A percentile compares a stretch with the other conserved stretches of the same genome.
These are phyloP conservation scores for Leucopternis melanops DNA, from an alignment of 2,113 vertebrate species.

Conservation along the genomic window DNA sequence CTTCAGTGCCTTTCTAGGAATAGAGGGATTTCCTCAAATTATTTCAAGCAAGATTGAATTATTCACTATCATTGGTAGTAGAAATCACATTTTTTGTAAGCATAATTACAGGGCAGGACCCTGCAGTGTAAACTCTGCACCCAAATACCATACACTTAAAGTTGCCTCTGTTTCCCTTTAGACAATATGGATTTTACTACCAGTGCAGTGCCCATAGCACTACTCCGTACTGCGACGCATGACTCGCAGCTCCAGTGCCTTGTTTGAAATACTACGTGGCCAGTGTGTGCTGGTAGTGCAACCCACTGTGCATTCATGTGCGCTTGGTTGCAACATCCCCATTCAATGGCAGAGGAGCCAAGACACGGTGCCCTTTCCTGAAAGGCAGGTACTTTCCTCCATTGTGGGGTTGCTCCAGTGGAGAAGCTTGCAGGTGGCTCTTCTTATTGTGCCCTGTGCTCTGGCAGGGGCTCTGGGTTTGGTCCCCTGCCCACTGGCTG, in stretches of 20 bases:
- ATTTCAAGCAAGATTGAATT: neutral
- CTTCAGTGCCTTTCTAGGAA: neutral
- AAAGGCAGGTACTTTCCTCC: neutral
- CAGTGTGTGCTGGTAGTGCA: neutral
- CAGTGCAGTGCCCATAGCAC: neutral
- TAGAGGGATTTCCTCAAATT: neutral
- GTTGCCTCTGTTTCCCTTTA: neutral
- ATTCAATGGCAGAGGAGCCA: neutral
- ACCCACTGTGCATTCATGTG: accelerated
- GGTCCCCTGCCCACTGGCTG: neutral
- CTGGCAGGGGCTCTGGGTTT: neutral
- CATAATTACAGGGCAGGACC: neutral
- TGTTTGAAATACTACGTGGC: accelerated
- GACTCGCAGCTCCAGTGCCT: neutral
- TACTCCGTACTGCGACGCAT: neutral
- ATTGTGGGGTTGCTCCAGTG: neutral
- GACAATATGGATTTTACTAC: neutral
- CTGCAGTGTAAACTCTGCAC: neutral
- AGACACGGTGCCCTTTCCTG: neutral
- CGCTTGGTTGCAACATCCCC: neutral
- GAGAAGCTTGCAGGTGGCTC: neutral
- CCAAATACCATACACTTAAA: neutral
- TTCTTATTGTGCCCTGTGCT: neutral
- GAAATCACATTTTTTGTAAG: neutral
- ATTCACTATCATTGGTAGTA: neutral